Base-by-base conservation (phyloP, 2,797 vertebrate species). In the Schizopygopsis malacanthus region DNA sequence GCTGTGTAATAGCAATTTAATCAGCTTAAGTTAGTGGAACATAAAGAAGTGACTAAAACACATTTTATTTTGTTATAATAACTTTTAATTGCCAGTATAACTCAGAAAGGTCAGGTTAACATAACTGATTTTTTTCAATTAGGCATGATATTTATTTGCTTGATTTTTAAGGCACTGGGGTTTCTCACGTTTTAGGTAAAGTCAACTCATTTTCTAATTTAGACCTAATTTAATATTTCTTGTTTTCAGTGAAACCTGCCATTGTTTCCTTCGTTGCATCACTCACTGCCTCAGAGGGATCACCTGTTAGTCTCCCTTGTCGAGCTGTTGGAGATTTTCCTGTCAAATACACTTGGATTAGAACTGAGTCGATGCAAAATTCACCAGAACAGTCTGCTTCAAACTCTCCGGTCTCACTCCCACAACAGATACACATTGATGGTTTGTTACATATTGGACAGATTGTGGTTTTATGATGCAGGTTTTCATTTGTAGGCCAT, bases 261-360 rank as follows among this genome's bases (percentile, higher is more conserved):
- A 95, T 96, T 56, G 90, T 95, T 85, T 92, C 84, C 39, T 92
- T 91, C 12, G 2, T 76, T 13, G 83, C 81, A 84, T 91, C 92
- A 52, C 83, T 95, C 82, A 94, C 85, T 25, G 89, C 91, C 82
- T 87, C 76, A 43, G 79, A 88, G 0, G 94, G 95, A 70, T 85
- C 87, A 10, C 77, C 91, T 4, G 93, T 85, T 0, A 82, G 89
- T 50, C 90, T 96, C 20, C 93, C 94, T 39, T 96, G 96, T 85
- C 89, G 43, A 45, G 96, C 95, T 37, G 87, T 94, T 18, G 96
- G 96, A 71, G 89, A 94, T 79, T 89, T 56, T 25, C 94, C 95
- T 61, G 93, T 96, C 82, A 93, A 82, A 10, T 95, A 96, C 67
- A 93, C 82, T 33, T 96, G 96, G 96, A 92, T 79, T 56, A 92